Evolutionary conservation across 2,888 invertebrate species (phyloP).

Genomic region (Andrena trimmerana): DNA sequence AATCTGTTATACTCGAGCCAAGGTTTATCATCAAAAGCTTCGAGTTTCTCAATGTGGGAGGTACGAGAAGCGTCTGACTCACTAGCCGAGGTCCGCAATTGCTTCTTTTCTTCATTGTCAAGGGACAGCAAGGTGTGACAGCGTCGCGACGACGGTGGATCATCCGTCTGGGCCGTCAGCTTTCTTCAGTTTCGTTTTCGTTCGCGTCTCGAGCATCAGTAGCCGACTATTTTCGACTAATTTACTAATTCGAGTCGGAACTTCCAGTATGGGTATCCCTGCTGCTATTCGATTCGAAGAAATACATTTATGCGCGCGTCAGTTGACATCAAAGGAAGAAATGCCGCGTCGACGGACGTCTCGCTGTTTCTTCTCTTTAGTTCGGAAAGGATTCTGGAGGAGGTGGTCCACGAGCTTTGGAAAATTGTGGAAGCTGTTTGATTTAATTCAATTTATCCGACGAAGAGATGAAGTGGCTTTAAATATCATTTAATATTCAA

Average conservation of each 20-base stretch:
- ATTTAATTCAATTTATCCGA: not conserved
- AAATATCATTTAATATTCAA: no score
- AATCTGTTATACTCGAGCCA: no score
- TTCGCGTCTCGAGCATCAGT: slow-evolving; percentile 10
- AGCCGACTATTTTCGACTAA: slow-evolving; percentile 46
- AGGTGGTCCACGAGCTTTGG: no score
- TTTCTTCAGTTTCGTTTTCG: slow-evolving; percentile 32
- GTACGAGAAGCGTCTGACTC: not conserved
- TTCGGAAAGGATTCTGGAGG: not conserved
- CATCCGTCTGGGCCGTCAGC: slow-evolving; percentile 16
- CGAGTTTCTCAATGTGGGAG: not conserved
- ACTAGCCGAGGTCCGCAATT: no score
- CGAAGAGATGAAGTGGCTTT: not conserved
- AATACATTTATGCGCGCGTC: slow-evolving; percentile 40
- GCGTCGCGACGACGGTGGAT: slow-evolving; percentile 11
- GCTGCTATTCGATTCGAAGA: slow-evolving; percentile 45
- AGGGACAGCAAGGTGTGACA: not conserved
- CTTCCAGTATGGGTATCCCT: slow-evolving; percentile 6
- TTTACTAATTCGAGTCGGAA: slow-evolving; percentile 48
- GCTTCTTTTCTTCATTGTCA: not conserved
- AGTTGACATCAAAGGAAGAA: slow-evolving; percentile 42
- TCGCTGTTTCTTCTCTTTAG: not conserved
- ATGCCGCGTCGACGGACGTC: slow-evolving; percentile 21
- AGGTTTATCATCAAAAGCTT: no score
- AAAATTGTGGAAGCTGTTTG: no score